Evolutionary conservation across 2,888 invertebrate species (phyloP).

Genomic region (Silvanus unidentatus): DNA sequence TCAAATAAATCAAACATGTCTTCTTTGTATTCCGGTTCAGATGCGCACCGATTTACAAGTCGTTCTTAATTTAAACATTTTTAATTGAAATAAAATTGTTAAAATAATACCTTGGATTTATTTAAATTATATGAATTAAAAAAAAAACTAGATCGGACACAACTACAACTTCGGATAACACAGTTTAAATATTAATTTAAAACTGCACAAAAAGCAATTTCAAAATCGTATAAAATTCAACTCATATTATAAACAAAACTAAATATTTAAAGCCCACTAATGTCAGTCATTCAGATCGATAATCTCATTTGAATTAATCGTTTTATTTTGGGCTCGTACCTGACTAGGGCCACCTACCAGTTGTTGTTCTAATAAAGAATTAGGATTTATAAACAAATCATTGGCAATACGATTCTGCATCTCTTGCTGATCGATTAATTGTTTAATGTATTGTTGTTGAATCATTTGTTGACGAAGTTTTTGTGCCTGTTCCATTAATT

Average conservation of each 20-base stretch:
- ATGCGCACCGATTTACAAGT: too few relatives aligned
- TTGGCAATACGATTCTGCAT: conserved; percentile 12
- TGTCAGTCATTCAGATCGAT: conserved; percentile 16
- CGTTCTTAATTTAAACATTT: not conserved
- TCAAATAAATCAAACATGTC: too few relatives aligned
- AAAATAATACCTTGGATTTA: too few relatives aligned
- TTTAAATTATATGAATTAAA: too few relatives aligned
- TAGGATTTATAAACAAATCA: not conserved
- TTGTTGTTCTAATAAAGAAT: conserved; percentile 2
- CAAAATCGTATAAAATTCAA: too few relatives aligned
- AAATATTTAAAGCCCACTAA: conserved; percentile 1
- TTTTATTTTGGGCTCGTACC: conserved; percentile 1
- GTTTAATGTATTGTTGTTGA: conserved; percentile 11
- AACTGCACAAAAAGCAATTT: not conserved
- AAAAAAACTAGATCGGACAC: not conserved
- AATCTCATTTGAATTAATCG: conserved; percentile 7
- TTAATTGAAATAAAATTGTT: not conserved
- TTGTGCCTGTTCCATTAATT: conserved; percentile 29
- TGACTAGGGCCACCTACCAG: not conserved
- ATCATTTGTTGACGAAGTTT: conserved; percentile 1
- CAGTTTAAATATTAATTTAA: not conserved
- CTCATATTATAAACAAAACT: too few relatives aligned
- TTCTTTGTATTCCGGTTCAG: too few relatives aligned
- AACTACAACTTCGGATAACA: not conserved
- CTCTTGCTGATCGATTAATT: conserved; percentile 17